Evolutionary conservation across 2,113 vertebrate genomes (phyloP), one percentile per base, ranked within the genome.

Genomic region (Atlantisia rogersi): DNA sequence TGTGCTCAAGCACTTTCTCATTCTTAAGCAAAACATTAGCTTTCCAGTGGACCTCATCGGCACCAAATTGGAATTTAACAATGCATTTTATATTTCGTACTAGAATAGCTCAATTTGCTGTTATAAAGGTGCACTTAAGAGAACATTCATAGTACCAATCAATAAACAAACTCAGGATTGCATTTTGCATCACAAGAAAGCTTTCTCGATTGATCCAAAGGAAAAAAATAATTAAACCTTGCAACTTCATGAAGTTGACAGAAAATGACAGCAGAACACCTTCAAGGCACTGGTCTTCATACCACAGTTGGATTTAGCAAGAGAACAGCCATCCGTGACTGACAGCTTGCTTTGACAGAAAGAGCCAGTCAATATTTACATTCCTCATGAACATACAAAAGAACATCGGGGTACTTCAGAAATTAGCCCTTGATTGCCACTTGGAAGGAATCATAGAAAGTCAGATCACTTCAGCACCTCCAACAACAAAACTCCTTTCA

Each of bases 391-490:
- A 89, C 74, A 79, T 46, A 94, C 35, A 95, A 76, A 87, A 80
- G 50, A 96, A 32, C 79, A 87, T 87, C 77, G 63, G 86, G 78
- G 55, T 63, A 89, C 92, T 89, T 69, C 70, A 91, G 81, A 94
- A 95, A 96, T 93, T 64, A 96, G 96, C 58, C 83, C 74, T 75
- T 92, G 86, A 96, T 88, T 95, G 88, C 86, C 92, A 95, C 92
- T 90, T 94, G 83, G 77, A 94, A 96, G 62, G 58, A 80, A 93
- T 76, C 83, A 92, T 92, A 90, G 73, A 94, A 96, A 95, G 81
- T 82, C 83, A 96, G 91, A 95, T 96, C 86, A 91, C 94, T 94
- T 91, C 70, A 93, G 85, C 69, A 82, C 25, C 59, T 96, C 81
- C 69, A 85, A 55, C 68, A 90, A 79, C 50, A 84, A 53, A 94